Conservation (phyloP, 1,140 invertebrate species). For the Cydia splendana region DNA sequence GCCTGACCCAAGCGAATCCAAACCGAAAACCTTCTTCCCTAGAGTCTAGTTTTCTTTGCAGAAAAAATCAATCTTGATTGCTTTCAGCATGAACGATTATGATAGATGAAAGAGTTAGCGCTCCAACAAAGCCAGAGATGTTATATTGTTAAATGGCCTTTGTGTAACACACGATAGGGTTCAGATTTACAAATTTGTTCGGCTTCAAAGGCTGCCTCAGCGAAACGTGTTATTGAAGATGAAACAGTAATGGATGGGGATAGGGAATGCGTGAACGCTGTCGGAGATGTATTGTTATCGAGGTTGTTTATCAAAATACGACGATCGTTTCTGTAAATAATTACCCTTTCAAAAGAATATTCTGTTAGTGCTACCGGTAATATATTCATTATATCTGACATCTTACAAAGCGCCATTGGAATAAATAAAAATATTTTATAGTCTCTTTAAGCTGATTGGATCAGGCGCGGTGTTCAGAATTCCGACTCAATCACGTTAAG, state of each 20-base stretch:
- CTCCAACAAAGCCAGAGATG: constrained; percentile 61
- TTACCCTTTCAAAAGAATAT: constrained; percentile 75
- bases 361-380: constrained; percentile 69
- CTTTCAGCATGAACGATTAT: constrained; percentile 80
- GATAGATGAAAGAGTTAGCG: constrained; percentile 80
- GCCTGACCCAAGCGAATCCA: constrained; percentile 39
- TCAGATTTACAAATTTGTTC: constrained; percentile 37
- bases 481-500: constrained; percentile 49
- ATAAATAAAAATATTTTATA: constrained; percentile 74
- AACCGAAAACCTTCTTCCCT: constrained; percentile 40
- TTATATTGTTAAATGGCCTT: constrained; percentile 48
- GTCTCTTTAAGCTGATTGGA: constrained; percentile 47
- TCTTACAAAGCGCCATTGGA: constrained; percentile 70
- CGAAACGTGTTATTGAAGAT: constrained; percentile 77
- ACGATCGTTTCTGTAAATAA: constrained; percentile 75
- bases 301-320: constrained; percentile 73
- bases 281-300: constrained; percentile 77
- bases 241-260: constrained; percentile 78
- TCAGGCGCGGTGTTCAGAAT: constrained; percentile 47
- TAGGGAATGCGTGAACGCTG: constrained; percentile 77
- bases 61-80: constrained; percentile 77
- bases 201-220: constrained; percentile 53
- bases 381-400: constrained; percentile 77
- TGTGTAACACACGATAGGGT: constrained; percentile 49
- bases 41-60: constrained; percentile 48